phyloP scores from a whole-genome alignment of 2,797 vertebrate genomes.

The Sebastes nivosus region DNA sequence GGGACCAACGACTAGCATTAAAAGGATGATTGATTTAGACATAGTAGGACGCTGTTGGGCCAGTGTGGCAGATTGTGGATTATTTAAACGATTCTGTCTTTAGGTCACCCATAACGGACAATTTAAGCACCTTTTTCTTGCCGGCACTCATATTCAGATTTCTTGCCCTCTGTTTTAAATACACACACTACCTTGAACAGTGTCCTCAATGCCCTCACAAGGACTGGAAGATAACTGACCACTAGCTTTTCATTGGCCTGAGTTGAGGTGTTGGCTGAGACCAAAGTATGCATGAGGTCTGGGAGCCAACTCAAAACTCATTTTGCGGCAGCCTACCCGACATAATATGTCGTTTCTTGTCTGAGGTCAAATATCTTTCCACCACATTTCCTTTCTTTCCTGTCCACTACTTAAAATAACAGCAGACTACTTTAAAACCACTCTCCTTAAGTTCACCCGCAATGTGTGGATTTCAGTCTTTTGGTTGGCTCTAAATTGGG shows the following conservation, averaged over 20 bases:
- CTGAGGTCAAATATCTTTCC: conserved; percentile 40
- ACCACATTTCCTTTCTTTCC: conserved; percentile 28
- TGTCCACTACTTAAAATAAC: conserved; percentile 18
- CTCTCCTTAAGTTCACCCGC: conserved; percentile 23
- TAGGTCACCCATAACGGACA: background rate
- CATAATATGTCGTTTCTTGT: conserved; percentile 39
- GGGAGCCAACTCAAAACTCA: background rate
- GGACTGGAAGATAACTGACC: background rate
- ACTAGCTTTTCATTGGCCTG: conserved; percentile 5
- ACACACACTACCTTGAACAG: background rate
- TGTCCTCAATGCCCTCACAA: background rate
- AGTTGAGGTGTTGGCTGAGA: background rate
- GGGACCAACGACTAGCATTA: background rate
- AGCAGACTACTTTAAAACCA: conserved; percentile 35
- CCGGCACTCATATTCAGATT: background rate
- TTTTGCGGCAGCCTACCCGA: background rate
- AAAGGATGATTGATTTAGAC: background rate
- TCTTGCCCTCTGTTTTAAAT: too few species aligned
- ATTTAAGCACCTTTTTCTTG: background rate
- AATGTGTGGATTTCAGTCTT: conserved; percentile 18
- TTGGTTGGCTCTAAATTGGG: conserved; percentile 11
- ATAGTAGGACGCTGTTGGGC: background rate
- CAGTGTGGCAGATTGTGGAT: background rate
- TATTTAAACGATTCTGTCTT: background rate
- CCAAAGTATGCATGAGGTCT: background rate